Conservation (phyloP, 2,113 vertebrate genomes). For the Uropsilus gracilis region DNA sequence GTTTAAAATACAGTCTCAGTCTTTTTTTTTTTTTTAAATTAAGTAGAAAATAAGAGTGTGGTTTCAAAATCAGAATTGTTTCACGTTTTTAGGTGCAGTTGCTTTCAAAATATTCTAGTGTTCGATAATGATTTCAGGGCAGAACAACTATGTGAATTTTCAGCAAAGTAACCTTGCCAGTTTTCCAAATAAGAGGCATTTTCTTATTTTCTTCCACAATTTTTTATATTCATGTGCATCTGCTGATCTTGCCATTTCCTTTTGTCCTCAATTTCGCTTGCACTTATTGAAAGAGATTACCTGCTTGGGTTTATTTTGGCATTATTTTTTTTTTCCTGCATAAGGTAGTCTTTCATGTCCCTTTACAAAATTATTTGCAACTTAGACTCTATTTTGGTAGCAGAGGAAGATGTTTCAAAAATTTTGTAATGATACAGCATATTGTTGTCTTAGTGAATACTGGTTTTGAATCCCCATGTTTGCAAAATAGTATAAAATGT, state of each 20-base stretch:
- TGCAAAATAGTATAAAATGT: neutral
- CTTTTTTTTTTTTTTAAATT: neutral
- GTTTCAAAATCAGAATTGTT: neutral
- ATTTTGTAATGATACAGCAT: neutral
- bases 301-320: neutral
- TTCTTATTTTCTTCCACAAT: neutral
- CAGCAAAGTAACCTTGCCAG: neutral
- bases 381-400: neutral
- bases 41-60: neutral
- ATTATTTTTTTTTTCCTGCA: neutral
- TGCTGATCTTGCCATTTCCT: neutral
- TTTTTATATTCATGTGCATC: neutral
- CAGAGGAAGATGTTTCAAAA: neutral
- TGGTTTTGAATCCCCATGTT: neutral
- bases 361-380: neutral
- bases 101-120: neutral
- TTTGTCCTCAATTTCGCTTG: neutral
- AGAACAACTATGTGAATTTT: slow-evolving; percentile 28
- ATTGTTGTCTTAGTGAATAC: neutral
- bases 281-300: neutral
- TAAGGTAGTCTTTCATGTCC: neutral
- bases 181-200: neutral
- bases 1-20: neutral
- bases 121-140: neutral
- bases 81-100: neutral